These are phyloP conservation scores for Bombus confusus DNA, from an alignment of 1,140 invertebrate species.

Conservation along the genomic window DNA sequence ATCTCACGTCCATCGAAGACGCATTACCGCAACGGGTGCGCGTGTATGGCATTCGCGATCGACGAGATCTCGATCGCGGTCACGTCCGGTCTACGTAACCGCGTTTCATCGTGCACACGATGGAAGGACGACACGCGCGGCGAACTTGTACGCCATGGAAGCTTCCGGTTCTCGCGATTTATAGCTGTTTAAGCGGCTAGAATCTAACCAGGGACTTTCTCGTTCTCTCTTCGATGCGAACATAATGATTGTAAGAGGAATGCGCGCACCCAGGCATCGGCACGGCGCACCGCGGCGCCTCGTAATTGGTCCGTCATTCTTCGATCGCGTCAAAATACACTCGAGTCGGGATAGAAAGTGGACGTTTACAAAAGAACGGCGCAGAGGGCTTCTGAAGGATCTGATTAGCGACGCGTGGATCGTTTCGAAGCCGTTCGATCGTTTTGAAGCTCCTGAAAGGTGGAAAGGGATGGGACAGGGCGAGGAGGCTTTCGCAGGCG, in stretches of 20 bases:
- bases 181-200: conserved; percentile 61
- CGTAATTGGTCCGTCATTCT: conserved; percentile 72
- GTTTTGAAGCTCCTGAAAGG: conserved; percentile 11
- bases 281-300: conserved; percentile 27
- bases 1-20: conserved; percentile 2
- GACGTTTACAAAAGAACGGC: conserved; percentile 35
- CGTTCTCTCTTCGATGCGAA: neutral
- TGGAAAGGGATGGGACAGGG: neutral
- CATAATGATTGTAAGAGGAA: conserved; percentile 62
- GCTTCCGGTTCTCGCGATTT: conserved; percentile 55
- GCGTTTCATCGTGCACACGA: neutral
- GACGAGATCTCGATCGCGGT: conserved; percentile 4
- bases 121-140: neutral
- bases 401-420: conserved; percentile 67
- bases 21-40: neutral
- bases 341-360: conserved; percentile 10
- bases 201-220: neutral
- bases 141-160: neutral
- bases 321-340: conserved; percentile 67
- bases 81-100: neutral
- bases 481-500: neutral
- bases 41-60: conserved; percentile 8
- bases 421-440: conserved; percentile 17
- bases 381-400: conserved; percentile 41
- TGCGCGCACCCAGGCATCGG: conserved; percentile 48